These are phyloP conservation scores for Dryomyza anilis DNA, from an alignment of 2,888 invertebrate genomes.

Conservation along the genomic window DNA sequence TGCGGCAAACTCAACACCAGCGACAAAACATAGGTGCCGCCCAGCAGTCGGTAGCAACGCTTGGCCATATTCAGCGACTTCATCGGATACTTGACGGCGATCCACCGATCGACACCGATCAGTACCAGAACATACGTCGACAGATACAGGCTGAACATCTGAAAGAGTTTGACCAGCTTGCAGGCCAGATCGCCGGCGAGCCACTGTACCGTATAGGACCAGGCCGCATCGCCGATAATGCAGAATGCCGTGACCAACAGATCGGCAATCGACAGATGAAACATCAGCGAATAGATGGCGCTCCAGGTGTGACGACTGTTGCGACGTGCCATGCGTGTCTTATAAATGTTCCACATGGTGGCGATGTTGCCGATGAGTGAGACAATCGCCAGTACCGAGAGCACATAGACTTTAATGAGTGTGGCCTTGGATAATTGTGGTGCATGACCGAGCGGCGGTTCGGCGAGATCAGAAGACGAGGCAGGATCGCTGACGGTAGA, in stretches of 20 bases:
- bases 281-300: constrained; percentile 76
- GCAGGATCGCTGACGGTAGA: constrained; percentile 23
- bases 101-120: constrained; percentile 81
- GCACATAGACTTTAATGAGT: constrained; percentile 70
- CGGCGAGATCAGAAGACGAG: constrained; percentile 34
- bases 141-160: constrained; percentile 81
- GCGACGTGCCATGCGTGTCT: constrained; percentile 66
- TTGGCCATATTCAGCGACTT: constrained; percentile 71
- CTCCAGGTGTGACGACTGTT: constrained; percentile 70
- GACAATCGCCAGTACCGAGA: constrained; percentile 72
- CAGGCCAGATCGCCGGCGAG: constrained; percentile 77
- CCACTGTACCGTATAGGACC: constrained; percentile 83
- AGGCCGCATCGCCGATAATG: constrained; percentile 79
- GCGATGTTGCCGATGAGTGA: constrained; percentile 77
- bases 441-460: constrained; percentile 67
- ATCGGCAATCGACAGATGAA: constrained; percentile 83
- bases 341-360: constrained; percentile 77
- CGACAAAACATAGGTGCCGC: constrained; percentile 74
- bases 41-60: constrained; percentile 71
- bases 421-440: constrained; percentile 70
- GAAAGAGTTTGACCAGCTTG: constrained; percentile 79
- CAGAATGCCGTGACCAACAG: constrained; percentile 81
- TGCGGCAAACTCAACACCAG: constrained; percentile 79
- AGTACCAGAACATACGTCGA: constrained; percentile 83
- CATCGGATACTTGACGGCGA: constrained; percentile 82